Conservation (phyloP, 2,888 invertebrate genomes). For the Blera fallax region DNA sequence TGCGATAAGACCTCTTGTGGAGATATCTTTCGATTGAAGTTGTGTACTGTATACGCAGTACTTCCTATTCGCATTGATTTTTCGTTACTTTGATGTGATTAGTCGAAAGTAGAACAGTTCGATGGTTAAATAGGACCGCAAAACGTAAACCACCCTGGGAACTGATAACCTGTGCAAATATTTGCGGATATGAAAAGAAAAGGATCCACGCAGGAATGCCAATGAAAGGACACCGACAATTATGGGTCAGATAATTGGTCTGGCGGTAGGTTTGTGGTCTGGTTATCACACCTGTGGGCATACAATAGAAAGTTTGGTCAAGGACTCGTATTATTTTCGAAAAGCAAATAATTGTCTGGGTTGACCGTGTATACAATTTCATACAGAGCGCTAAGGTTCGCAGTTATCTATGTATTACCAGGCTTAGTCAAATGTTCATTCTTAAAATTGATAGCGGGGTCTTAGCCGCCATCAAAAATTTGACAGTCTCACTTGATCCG, state of each 20-base stretch:
- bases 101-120: slow-evolving; percentile 53
- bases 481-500: too few species aligned
- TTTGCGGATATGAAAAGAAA: slow-evolving; percentile 52
- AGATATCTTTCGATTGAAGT: slow-evolving; percentile 28
- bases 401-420: too few species aligned
- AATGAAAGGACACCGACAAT: slow-evolving; percentile 61
- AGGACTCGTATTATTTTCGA: neutral
- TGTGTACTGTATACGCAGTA: slow-evolving; percentile 7
- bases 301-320: slow-evolving; percentile 23
- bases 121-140: slow-evolving; percentile 17
- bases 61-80: slow-evolving; percentile 40
- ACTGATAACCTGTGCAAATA: slow-evolving; percentile 65
- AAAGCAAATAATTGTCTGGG: slow-evolving; percentile 8
- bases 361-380: neutral
- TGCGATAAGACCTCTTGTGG: slow-evolving; percentile 40
- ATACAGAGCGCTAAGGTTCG: neutral
- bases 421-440: too few species aligned
- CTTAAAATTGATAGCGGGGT: too few species aligned
- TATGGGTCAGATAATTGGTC: slow-evolving; percentile 66
- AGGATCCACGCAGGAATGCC: slow-evolving; percentile 35
- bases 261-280: slow-evolving; percentile 69
- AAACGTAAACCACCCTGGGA: slow-evolving; percentile 14
- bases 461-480: too few species aligned
- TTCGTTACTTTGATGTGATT: slow-evolving; percentile 42
- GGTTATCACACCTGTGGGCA: slow-evolving; percentile 67